These are phyloP conservation scores for Cinclus mexicanus DNA, from an alignment of 2,113 vertebrate species.

Conservation along the genomic window DNA sequence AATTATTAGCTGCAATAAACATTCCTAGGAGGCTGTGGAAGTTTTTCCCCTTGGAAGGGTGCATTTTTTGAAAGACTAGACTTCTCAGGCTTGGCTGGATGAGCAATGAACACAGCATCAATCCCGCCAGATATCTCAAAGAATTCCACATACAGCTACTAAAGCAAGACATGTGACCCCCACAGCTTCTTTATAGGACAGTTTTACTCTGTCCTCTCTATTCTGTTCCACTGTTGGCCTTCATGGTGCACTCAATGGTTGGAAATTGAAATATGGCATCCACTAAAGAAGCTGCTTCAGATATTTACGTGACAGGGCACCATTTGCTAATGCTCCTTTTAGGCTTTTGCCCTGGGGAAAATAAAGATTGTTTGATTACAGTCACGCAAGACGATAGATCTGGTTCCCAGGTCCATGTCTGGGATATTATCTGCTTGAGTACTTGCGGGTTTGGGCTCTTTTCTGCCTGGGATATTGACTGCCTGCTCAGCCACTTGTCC, in stretches of 20 bases:
- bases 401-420: not conserved
- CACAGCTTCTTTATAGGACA: not conserved
- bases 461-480: slow-evolving; percentile 27
- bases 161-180: not conserved
- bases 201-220: not conserved
- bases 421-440: slow-evolving; percentile 25
- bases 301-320: slow-evolving; percentile 30
- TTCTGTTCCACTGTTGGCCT: not conserved
- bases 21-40: not conserved
- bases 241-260: not conserved
- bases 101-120: not conserved
- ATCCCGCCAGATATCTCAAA: not conserved
- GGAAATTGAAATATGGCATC: slow-evolving; percentile 23
- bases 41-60: not conserved
- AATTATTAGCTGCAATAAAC: not conserved
- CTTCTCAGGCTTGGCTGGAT: not conserved
- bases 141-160: not conserved
- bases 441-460: not conserved
- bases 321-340: slow-evolving; percentile 39
- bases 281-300: slow-evolving; percentile 9
- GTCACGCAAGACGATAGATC: not conserved
- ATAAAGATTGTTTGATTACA: slow-evolving; percentile 22
- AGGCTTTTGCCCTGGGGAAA: not conserved
- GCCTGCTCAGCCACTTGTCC: not conserved
- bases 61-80: not conserved